These are phyloP conservation scores for Apolygus lucorum DNA, from an alignment of 1,140 invertebrate genomes.

Conservation along the genomic window DNA sequence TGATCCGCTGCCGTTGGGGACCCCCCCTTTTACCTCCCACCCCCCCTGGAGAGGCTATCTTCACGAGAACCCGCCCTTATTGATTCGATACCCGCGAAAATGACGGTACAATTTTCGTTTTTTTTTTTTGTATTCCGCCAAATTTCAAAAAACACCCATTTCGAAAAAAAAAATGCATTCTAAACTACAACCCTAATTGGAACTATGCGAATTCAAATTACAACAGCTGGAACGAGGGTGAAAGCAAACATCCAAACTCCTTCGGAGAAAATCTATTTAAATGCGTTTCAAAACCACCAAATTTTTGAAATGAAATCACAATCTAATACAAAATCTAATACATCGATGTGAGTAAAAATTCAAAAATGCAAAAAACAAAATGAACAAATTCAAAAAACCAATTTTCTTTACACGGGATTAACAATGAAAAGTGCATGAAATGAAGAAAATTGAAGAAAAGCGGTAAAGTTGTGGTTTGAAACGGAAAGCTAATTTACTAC, in stretches of 20 bases:
- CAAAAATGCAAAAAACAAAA: too few relatives aligned
- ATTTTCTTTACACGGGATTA: too few relatives aligned
- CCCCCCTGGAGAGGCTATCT: neutral
- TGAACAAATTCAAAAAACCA: too few relatives aligned
- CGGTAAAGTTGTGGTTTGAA: too few relatives aligned
- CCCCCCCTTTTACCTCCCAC: neutral
- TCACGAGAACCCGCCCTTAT: neutral
- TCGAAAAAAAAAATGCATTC: neutral
- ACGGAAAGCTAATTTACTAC: too few relatives aligned
- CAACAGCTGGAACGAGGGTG: neutral
- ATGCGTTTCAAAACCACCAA: too few relatives aligned
- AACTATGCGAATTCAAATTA: neutral
- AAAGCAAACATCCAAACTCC: neutral
- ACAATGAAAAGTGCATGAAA: too few relatives aligned
- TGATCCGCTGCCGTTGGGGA: too few relatives aligned
- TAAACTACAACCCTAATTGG: neutral
- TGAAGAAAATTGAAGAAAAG: too few relatives aligned
- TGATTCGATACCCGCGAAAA: neutral
- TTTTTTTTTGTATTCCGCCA: neutral
- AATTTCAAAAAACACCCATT: neutral
- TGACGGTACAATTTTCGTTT: neutral
- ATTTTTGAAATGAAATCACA: too few relatives aligned
- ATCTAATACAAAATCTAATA: too few relatives aligned
- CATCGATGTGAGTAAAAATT: too few relatives aligned
- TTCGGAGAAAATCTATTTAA: neutral